A percentile compares a stretch with the other conserved stretches of the same genome.
Conservation (phyloP, 2,113 vertebrate genomes). For the Hirundichthys speculiger region DNA sequence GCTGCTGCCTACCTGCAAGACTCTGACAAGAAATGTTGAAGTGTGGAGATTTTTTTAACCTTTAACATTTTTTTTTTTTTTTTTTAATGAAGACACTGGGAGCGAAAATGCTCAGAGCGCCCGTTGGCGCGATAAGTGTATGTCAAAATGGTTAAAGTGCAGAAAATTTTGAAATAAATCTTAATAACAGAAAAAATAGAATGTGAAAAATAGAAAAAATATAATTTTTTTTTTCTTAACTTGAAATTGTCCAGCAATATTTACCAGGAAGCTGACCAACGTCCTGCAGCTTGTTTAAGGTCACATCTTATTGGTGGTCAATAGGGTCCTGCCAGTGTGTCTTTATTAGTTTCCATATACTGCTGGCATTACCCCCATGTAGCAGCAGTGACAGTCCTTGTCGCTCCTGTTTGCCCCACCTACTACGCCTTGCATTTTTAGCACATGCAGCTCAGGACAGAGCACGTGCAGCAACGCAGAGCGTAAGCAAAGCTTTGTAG, state of each 20-base stretch:
- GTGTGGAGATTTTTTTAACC: constrained; percentile 37
- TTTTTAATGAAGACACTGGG: too few species aligned
- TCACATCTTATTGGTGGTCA: constrained; percentile 76
- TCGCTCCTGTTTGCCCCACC: constrained; percentile 67
- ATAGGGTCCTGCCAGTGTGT: constrained; percentile 71
- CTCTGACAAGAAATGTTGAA: constrained; percentile 46
- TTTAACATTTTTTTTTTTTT: background rate
- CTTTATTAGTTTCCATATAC: constrained; percentile 76
- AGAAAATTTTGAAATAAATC: too few species aligned
- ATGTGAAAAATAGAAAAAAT: too few species aligned
- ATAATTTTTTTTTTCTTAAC: constrained; percentile 37
- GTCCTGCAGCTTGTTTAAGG: constrained; percentile 80
- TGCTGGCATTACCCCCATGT: constrained; percentile 56
- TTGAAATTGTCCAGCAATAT: constrained; percentile 59
- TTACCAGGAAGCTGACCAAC: constrained; percentile 73
- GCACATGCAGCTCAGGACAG: constrained; percentile 60
- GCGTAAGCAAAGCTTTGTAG: constrained; percentile 44
- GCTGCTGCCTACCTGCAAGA: constrained; percentile 32
- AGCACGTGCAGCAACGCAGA: constrained; percentile 48
- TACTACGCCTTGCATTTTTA: constrained; percentile 62
- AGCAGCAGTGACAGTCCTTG: constrained; percentile 56
- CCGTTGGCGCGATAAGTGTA: background rate
- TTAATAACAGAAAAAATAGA: too few species aligned
- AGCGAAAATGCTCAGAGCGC: background rate
- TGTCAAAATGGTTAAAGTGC: too few species aligned